Evolutionary conservation across 1,140 invertebrate genomes (phyloP), one percentile per base, ranked within the genome.

Genomic region (Stegodyphus dumicola): DNA sequence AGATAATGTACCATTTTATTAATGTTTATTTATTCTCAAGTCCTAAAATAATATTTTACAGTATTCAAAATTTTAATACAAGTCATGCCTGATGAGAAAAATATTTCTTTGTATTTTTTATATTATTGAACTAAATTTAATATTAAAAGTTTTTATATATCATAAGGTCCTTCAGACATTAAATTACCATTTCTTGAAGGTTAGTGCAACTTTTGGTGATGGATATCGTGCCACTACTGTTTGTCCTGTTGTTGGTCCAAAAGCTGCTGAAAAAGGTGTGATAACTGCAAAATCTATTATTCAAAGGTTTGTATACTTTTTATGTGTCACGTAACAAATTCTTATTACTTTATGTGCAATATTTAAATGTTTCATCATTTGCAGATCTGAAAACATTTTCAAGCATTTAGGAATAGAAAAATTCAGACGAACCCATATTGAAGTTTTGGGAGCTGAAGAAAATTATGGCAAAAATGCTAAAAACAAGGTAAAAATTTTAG

Each of bases 201-300:
- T 91, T 56, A 90, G 90, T 89, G 90, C 91, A 7, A 92, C 91
- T 11, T 92, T 92, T 88, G 88, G 89, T 60, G 90, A 91, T 88
- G 92, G 92, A 11, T 92, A 88, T 86, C 89, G 91, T 76, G 89
- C 90, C 9, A 92, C 91, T 48, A 90, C 90, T 64, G 92, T 92
- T n/a, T 90, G 89, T 87, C 88, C 89, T 74, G 89, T 93, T 56
- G 90, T 90, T 84, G 92, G 92, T 4, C 90, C 91, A 6, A 90
- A 88, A 56, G 89, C 91, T 51, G 88, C 88, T 77, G 90, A 90
- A 64, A 93, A 93, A 84, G 92, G 89, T n/a, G 87, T 89, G 65
- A 91, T 90, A 87, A 92, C 91, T 33, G 92, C 91, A 18, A 89
- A 92, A 65, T 90, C 91, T 56, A 91, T 92, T 52, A 73, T 92